Percentiles rank a stretch among this genome's conserved stretches.
Conservation (phyloP, 1,140 invertebrate genomes). For the Hesperophylax magnus region DNA sequence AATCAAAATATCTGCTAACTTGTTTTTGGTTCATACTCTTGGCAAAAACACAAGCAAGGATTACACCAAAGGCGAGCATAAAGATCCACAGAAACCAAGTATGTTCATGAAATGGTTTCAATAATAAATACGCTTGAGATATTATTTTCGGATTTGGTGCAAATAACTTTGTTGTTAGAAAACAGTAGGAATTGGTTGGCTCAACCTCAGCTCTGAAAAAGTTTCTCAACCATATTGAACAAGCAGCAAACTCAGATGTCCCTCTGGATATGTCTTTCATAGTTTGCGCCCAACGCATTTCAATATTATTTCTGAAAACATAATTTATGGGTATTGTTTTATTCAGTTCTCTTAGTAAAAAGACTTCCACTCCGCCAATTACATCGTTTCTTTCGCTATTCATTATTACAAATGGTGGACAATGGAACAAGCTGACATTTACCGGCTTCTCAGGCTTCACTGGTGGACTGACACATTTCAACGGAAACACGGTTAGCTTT, state of each 20-base stretch:
- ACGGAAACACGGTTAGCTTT: background rate
- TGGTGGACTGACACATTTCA: background rate
- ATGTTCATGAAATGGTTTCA: constrained; percentile 9
- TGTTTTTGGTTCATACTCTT: constrained; percentile 22
- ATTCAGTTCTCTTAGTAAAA: constrained; percentile 22
- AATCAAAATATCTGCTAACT: background rate
- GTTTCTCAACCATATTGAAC: constrained; percentile 30
- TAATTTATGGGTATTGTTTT: constrained; percentile 18
- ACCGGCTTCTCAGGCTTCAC: background rate
- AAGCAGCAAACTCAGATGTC: constrained; percentile 19
- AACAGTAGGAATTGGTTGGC: constrained; percentile 14
- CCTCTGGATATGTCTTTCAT: constrained; percentile 11
- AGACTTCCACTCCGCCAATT: constrained; percentile 7
- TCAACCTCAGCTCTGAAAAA: background rate
- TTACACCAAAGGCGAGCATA: background rate
- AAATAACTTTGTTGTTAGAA: constrained; percentile 17
- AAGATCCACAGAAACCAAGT: constrained; percentile 23
- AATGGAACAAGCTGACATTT: constrained; percentile 35
- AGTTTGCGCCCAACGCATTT: constrained; percentile 14
- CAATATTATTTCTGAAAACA: constrained; percentile 3
- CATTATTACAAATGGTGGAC: constrained; percentile 32
- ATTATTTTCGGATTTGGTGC: constrained; percentile 13
- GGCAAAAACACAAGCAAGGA: constrained; percentile 4
- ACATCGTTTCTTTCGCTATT: background rate
- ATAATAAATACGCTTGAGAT: constrained; percentile 2